Evolutionary conservation across 1,140 invertebrate species (phyloP).

Genomic region (Macrocentrus cingulum): DNA sequence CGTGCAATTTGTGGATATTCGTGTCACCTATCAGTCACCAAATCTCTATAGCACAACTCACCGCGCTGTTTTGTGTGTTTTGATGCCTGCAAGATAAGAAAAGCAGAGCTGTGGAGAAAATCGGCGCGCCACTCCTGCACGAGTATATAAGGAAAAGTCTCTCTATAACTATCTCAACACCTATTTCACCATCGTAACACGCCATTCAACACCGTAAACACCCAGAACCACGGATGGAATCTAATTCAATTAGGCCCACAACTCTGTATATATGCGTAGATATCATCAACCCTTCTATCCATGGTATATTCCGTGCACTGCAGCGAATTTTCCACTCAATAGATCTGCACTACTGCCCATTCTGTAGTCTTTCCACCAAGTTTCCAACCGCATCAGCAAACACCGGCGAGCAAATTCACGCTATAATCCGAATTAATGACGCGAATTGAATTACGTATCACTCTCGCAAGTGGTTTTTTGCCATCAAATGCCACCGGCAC

Average conservation of each 20-base stretch:
- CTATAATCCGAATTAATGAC: slow-evolving; percentile 22
- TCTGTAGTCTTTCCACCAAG: slow-evolving; percentile 20
- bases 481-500: not conserved
- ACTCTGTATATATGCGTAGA: too few species aligned
- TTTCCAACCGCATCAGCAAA: slow-evolving; percentile 22
- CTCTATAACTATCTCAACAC: too few species aligned
- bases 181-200: not conserved
- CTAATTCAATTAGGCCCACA: slow-evolving; percentile 11
- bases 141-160: too few species aligned
- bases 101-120: too few species aligned
- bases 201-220: slow-evolving; percentile 22
- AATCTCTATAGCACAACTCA: slow-evolving; percentile 5
- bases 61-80: too few species aligned
- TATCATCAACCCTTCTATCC: too few species aligned
- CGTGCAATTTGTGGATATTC: slow-evolving; percentile 15
- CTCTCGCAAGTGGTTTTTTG: not conserved
- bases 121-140: too few species aligned
- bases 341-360: slow-evolving; percentile 21
- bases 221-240: slow-evolving; percentile 21
- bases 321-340: slow-evolving; percentile 24
- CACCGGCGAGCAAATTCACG: not conserved
- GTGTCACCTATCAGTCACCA: slow-evolving; percentile 11
- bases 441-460: slow-evolving; percentile 21
- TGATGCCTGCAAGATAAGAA: too few species aligned
- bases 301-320: too few species aligned